phyloP scores from a whole-genome alignment of 2,797 vertebrate species.

The Lateolabrax maculatus region DNA sequence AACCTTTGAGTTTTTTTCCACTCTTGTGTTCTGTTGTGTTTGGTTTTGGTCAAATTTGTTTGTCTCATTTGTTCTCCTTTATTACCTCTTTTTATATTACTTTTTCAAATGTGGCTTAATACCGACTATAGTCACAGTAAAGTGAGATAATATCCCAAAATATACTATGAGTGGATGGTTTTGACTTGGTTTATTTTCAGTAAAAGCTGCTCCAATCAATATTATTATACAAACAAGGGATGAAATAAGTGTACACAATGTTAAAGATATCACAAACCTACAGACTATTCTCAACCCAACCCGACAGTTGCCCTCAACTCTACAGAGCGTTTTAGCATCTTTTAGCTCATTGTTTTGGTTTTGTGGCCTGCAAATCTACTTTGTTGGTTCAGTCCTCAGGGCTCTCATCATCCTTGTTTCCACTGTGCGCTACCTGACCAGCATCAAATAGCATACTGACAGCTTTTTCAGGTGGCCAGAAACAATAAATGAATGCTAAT shows the following conservation, averaged over 20 bases:
- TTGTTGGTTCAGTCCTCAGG: neutral
- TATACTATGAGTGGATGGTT: neutral
- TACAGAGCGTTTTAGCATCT: neutral
- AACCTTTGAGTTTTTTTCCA: constrained; percentile 68
- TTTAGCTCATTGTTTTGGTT: neutral
- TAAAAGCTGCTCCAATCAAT: neutral
- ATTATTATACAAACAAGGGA: neutral
- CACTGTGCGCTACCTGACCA: too few species aligned
- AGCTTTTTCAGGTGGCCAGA: neutral
- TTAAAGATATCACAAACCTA: neutral
- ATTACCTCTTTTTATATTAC: neutral
- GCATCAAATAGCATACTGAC: neutral
- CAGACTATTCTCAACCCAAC: neutral
- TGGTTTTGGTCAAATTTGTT: constrained; percentile 20
- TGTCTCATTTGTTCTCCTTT: neutral
- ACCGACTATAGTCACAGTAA: neutral
- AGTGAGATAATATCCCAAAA: neutral
- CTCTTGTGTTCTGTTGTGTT: constrained; percentile 47
- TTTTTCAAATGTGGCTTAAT: neutral
- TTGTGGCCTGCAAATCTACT: neutral
- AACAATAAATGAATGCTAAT: neutral
- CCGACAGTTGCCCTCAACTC: neutral
- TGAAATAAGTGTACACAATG: neutral
- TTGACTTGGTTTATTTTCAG: neutral
- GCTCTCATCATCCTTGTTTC: neutral